phyloP scores from a whole-genome alignment of 2,797 vertebrate species.

The Hyperoplus lanceolatus region DNA sequence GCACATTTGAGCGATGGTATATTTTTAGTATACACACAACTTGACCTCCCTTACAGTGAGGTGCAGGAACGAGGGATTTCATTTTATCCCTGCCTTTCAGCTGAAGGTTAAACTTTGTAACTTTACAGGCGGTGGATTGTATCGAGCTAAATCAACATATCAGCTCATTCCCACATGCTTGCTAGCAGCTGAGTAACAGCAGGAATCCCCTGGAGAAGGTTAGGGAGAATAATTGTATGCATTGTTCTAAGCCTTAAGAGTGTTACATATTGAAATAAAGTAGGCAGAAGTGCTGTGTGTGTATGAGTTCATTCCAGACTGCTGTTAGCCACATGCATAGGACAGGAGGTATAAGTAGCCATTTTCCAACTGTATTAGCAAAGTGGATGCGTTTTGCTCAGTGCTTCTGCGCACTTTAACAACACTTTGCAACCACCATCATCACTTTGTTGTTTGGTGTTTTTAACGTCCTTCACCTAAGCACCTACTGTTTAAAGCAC shows the following conservation, averaged over 20 bases:
- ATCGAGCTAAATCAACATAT: conserved; percentile 1
- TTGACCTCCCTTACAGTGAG: conserved; percentile 18
- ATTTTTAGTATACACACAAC: conserved; percentile 14
- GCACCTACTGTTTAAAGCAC: conserved; percentile 49
- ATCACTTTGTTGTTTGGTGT: conserved; percentile 44
- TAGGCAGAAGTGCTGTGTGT: conserved; percentile 4
- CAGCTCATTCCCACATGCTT: neutral
- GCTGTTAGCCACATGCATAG: conserved; percentile 5
- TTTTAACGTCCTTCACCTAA: conserved; percentile 55
- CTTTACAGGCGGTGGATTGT: conserved; percentile 1
- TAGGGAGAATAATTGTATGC: neutral
- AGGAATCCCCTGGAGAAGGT: conserved; percentile 17
- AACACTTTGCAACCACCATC: conserved; percentile 36
- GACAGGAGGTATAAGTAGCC: conserved; percentile 19
- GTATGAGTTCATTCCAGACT: conserved; percentile 5
- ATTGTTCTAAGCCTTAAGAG: conserved; percentile 10
- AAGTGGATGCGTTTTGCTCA: conserved; percentile 25
- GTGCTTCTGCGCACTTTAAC: conserved; percentile 42
- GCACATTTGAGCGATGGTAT: neutral
- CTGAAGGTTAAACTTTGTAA: conserved; percentile 11
- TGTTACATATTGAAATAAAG: conserved; percentile 25
- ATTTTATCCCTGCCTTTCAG: conserved; percentile 10
- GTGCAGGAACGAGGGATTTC: conserved; percentile 12
- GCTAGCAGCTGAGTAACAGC: neutral
- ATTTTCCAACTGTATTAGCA: conserved; percentile 33